Conservation (phyloP, 2,113 vertebrate species). For the Charadrius vociferus region DNA sequence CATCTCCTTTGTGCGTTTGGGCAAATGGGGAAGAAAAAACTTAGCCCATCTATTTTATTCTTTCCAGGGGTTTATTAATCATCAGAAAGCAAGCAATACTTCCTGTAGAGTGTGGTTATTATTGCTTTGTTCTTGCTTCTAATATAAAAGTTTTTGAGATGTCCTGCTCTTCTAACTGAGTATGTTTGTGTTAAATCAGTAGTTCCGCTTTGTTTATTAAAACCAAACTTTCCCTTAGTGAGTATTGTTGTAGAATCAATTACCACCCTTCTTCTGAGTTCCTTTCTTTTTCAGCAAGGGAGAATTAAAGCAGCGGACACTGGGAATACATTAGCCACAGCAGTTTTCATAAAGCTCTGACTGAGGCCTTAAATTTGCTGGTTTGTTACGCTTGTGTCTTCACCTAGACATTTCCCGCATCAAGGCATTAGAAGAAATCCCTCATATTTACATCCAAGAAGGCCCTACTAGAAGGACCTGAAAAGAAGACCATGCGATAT, state of each 20-base stretch:
- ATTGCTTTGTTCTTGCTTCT: conserved; percentile 7
- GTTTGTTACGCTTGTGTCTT: rapidly evolving
- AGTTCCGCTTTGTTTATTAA: background rate
- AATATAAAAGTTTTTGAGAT: background rate
- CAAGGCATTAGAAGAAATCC: background rate
- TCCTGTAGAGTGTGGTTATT: background rate
- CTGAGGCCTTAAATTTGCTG: background rate
- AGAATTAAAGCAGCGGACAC: background rate
- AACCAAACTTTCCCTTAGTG: conserved; percentile 1
- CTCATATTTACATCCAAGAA: background rate
- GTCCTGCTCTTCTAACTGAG: background rate
- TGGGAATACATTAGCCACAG: background rate
- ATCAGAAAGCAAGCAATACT: background rate
- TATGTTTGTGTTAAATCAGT: background rate
- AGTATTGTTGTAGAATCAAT: conserved; percentile 27
- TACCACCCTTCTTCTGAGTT: background rate
- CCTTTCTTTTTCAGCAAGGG: background rate
- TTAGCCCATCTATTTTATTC: background rate
- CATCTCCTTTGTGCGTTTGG: background rate
- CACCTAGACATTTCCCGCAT: background rate
- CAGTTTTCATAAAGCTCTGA: background rate
- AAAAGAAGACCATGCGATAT: background rate
- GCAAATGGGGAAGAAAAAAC: background rate
- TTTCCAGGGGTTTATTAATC: background rate
- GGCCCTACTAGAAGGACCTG: background rate